Percentiles rank a stretch among this genome's conserved stretches.
Evolutionary conservation across 2,797 vertebrate genomes (phyloP).

Genomic region (Cyclopterus lumpus): DNA sequence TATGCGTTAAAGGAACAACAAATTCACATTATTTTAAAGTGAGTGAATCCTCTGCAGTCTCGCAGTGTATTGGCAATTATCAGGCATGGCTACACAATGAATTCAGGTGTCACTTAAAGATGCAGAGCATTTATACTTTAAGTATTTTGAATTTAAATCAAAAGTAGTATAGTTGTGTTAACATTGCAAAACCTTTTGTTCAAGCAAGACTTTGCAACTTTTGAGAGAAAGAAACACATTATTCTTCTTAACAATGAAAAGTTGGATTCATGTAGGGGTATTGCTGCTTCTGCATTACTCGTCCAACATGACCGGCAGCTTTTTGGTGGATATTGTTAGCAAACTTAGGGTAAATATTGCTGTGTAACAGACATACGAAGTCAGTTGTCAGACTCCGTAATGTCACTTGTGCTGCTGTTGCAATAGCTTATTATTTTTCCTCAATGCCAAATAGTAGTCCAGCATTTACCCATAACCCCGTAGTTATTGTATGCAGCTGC

Average conservation of each 20-base stretch:
- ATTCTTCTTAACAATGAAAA: background rate
- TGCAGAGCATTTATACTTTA: background rate
- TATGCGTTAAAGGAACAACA: conserved; percentile 2
- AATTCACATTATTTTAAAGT: background rate
- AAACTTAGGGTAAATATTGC: background rate
- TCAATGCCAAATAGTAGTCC: background rate
- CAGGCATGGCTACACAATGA: background rate
- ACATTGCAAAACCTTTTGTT: background rate
- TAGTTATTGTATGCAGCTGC: background rate
- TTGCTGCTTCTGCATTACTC: background rate
- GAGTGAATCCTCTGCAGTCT: background rate
- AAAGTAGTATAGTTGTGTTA: background rate
- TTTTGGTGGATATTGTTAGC: background rate
- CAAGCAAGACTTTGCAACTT: background rate
- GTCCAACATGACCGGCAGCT: too few species aligned
- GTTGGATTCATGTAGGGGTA: background rate
- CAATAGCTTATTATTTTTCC: background rate
- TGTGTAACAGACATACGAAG: background rate
- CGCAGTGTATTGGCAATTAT: conserved; percentile 12
- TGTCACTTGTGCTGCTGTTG: background rate
- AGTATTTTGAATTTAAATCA: background rate
- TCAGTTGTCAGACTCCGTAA: background rate
- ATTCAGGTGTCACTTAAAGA: conserved; percentile 9
- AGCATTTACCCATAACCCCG: background rate
- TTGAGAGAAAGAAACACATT: background rate